A percentile compares a stretch with the other conserved stretches of the same genome.
Conservation (phyloP, 2,113 vertebrate genomes). For the Eulemur macaco region DNA sequence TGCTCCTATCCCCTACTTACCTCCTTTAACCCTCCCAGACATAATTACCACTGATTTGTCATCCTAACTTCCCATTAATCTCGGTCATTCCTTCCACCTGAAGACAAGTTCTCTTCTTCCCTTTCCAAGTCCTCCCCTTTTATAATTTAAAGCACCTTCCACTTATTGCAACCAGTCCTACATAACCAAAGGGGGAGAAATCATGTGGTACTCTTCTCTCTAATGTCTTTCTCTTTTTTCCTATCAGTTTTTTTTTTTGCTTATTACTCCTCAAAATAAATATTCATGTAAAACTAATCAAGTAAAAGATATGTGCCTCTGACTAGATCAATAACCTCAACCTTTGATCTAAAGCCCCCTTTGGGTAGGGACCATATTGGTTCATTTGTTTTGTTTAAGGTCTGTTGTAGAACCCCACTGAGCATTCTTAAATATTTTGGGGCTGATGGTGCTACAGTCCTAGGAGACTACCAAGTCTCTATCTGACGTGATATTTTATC, state of each 20-base stretch:
- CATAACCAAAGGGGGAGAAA: not conserved
- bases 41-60: not conserved
- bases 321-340: not conserved
- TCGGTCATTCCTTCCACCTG: constrained; percentile 4
- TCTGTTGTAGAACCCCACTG: not conserved
- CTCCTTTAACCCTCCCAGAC: not conserved
- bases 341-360: not conserved
- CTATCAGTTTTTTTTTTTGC: constrained; percentile 7
- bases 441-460: not conserved
- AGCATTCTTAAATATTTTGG: not conserved
- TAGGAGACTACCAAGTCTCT: not conserved
- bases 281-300: not conserved
- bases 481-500: not conserved
- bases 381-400: not conserved
- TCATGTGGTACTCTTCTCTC: not conserved
- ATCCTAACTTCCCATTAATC: not conserved
- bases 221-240: not conserved
- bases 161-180: not conserved
- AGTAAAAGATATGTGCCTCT: not conserved
- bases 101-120: not conserved
- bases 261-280: not conserved
- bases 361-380: not conserved
- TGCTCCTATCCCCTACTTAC: not conserved
- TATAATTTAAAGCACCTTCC: not conserved
- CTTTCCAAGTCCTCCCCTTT: not conserved